These are phyloP conservation scores for Pachypanchax playfairii DNA, from an alignment of 2,113 vertebrate genomes.

Conservation along the genomic window DNA sequence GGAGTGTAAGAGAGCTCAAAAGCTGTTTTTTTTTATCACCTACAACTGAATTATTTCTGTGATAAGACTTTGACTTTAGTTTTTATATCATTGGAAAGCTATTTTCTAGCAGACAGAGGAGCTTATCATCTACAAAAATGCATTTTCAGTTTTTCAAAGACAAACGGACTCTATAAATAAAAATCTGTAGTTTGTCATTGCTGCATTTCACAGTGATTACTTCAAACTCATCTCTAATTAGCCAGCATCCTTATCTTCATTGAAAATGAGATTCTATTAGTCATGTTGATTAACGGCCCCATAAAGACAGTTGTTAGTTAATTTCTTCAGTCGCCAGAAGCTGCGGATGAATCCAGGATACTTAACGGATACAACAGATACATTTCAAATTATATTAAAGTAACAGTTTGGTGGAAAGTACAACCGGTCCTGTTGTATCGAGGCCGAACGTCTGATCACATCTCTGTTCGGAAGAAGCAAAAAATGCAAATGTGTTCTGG, in stretches of 20 bases:
- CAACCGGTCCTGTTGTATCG: background rate
- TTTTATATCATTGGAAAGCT: background rate
- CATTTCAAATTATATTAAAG: slow-evolving; percentile 14
- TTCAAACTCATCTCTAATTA: slow-evolving; percentile 28
- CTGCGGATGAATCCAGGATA: slow-evolving; percentile 17
- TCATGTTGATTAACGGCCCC: slow-evolving; percentile 26
- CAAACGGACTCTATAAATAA: slow-evolving; percentile 3
- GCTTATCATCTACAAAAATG: background rate
- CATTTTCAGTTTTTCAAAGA: background rate
- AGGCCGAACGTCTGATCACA: background rate
- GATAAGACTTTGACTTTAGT: background rate
- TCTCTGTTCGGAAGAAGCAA: too few relatives aligned
- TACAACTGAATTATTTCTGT: slow-evolving; percentile 15
- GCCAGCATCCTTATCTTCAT: slow-evolving; percentile 11
- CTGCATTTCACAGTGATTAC: slow-evolving; percentile 14
- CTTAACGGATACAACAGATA: too few relatives aligned
- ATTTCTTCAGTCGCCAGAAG: slow-evolving; percentile 10
- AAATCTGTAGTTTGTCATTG: slow-evolving; percentile 21
- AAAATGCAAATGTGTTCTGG: too few relatives aligned
- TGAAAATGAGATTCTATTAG: slow-evolving; percentile 31
- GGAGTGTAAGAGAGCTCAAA: too few relatives aligned
- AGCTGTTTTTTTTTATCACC: slow-evolving; percentile 16
- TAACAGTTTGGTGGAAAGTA: background rate
- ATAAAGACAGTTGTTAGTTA: slow-evolving; percentile 9
- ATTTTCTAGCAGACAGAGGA: background rate